Base-by-base conservation (phyloP, 2,113 vertebrate genomes). In the Empidonax traillii region DNA sequence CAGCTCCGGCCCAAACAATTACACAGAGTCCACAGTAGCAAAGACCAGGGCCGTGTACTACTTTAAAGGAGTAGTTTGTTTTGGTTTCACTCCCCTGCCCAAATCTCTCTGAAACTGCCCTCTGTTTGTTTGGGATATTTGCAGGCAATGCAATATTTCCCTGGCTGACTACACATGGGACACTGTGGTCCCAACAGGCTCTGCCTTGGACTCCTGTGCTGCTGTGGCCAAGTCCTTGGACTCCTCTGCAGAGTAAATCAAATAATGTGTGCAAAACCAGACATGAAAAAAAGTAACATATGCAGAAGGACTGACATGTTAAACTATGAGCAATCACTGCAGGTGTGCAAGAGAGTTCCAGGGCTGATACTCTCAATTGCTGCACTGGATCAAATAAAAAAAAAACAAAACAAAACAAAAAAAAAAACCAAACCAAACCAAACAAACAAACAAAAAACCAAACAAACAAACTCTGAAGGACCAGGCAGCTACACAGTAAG, bases 301-400 rank as follows among this genome's bases (percentile, higher is more conserved):
- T 7, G 58, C 62, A 65, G 72, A 72, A 83, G 52, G 56, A 47
- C 52, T 52, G 58, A 91, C 69, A 61, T 22, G 49, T 78, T 85
- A 72, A 94, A 75, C 78, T 82, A 73, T 61, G 37, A 95, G 85
- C 87, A 91, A 47, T 79, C 89, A 72, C 74, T 85, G 90, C 92
- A 96, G 92, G 93, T 95, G 90, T 93, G 85, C 81, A 91, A 63
- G 74, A 68, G 35, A 82, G 87, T 37, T 85, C 82, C 87, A 82
- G 58, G 49, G 49, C 58, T 82, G 90, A 79, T 73, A 49, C 44
- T 82, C 82, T 82, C 82, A 65, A 2, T 35, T 85, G 52, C 90
- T 79, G 11, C 28, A 37, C 9, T 47, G 9, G 39, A 63, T 55
- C 1, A 14, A 31, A 61, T 58, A 72, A 23, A 43, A 12, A 25